A percentile compares a stretch with the other conserved stretches of the same genome.
These are phyloP conservation scores for Masnerella sp. DNA, from an alignment of 2,888 invertebrate genomes.

Conservation along the genomic window DNA sequence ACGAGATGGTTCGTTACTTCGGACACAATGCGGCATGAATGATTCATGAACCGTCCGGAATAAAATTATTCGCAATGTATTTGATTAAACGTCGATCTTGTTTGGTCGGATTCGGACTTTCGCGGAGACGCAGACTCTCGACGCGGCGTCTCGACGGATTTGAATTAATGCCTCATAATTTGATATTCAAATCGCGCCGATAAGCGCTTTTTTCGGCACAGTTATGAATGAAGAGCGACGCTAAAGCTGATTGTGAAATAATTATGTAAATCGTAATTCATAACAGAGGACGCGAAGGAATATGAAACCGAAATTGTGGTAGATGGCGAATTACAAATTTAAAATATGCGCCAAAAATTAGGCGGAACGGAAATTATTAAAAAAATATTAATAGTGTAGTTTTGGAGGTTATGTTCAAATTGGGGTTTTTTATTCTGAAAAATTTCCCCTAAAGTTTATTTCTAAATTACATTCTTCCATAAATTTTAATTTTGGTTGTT, in stretches of 20 bases:
- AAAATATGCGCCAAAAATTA: no score
- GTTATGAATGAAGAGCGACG: slow-evolving; percentile 27
- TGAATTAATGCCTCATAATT: slow-evolving; percentile 29
- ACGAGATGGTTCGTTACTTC: slow-evolving; percentile 18
- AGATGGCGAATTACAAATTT: no score
- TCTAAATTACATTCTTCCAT: no score
- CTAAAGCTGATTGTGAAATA: slow-evolving; percentile 34
- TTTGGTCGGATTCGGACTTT: slow-evolving; percentile 36
- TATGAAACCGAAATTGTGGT: no score
- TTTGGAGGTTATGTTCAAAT: no score
- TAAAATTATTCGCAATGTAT: slow-evolving; percentile 30
- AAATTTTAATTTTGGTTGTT: no score
- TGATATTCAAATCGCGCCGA: slow-evolving; percentile 29
- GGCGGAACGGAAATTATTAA: no score
- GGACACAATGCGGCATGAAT: slow-evolving; percentile 34
- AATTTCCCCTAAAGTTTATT: no score
- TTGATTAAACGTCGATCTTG: slow-evolving; percentile 50
- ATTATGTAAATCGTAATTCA: slow-evolving; percentile 29
- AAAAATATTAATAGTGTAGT: no score
- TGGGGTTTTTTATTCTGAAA: no score
- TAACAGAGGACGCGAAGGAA: background rate
- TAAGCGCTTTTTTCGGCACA: slow-evolving; percentile 14
- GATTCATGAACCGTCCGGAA: slow-evolving; percentile 25
- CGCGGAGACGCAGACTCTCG: slow-evolving; percentile 17
- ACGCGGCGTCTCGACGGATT: slow-evolving; percentile 13